These are phyloP conservation scores for Montipora capricornis DNA, from an alignment of 64 coral and sea anemone species.

Conservation along the genomic window DNA sequence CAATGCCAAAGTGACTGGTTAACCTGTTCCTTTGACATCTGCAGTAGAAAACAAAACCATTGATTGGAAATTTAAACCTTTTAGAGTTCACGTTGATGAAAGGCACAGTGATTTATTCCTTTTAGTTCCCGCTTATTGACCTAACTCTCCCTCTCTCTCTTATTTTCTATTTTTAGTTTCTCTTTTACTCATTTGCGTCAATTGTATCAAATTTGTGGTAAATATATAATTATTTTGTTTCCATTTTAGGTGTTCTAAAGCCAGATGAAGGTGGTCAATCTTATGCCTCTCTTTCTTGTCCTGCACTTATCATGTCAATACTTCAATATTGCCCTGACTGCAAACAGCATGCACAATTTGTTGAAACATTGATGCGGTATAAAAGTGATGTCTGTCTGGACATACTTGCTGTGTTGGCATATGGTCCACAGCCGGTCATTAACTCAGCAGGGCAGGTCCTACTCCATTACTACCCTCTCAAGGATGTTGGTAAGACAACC, in stretches of 20 bases:
- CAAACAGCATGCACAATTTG: slow-evolving; percentile 95
- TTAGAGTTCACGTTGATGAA: too few species aligned
- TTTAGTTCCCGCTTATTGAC: too few species aligned
- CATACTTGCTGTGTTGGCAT: slow-evolving; percentile 92
- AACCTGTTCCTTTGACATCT: too few species aligned
- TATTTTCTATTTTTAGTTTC: too few species aligned
- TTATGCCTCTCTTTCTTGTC: slow-evolving; percentile 85
- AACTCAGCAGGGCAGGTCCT: slow-evolving; percentile 91
- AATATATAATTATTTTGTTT: not conserved
- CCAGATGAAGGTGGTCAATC: slow-evolving; percentile 55
- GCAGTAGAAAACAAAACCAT: too few species aligned
- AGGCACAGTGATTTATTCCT: too few species aligned
- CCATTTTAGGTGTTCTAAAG: slow-evolving; percentile 59
- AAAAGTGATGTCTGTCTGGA: slow-evolving; percentile 95
- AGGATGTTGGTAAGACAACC: slow-evolving; percentile 74
- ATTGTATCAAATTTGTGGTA: too few species aligned
- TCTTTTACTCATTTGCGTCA: too few species aligned
- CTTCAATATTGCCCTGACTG: slow-evolving; percentile 92
- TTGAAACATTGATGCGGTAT: slow-evolving; percentile 94
- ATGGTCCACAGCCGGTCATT: slow-evolving; percentile 90
- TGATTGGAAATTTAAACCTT: too few species aligned
- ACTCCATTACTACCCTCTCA: slow-evolving; percentile 90
- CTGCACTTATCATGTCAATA: slow-evolving; percentile 91
- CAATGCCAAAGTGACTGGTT: too few species aligned
- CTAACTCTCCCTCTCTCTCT: too few species aligned